These are phyloP conservation scores for Drosophila prosaltans DNA, from an alignment of 1,140 invertebrate species.

Conservation along the genomic window DNA sequence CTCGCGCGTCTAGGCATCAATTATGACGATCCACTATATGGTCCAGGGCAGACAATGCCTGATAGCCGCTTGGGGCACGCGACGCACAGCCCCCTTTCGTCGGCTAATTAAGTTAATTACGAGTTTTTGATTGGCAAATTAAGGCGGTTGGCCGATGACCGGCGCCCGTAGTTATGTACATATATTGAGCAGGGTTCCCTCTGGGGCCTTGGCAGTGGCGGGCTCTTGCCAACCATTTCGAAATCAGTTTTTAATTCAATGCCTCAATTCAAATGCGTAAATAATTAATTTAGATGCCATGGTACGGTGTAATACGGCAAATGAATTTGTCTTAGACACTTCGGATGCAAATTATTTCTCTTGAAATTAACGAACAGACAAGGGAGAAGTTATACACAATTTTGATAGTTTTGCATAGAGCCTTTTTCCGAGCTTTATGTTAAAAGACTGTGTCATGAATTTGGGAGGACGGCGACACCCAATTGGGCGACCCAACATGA, in stretches of 20 bases:
- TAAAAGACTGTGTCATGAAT: too few relatives aligned
- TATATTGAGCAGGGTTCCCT: background rate
- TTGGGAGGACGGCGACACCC: too few relatives aligned
- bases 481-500: too few relatives aligned
- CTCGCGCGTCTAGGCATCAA: slow-evolving; percentile 47
- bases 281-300: slow-evolving; percentile 79
- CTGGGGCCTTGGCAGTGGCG: slow-evolving; percentile 56
- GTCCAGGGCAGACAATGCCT: slow-evolving; percentile 28
- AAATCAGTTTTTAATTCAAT: slow-evolving; percentile 75
- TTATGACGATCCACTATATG: slow-evolving; percentile 53
- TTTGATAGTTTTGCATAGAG: too few relatives aligned
- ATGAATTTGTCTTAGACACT: background rate
- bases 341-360: background rate
- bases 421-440: too few relatives aligned
- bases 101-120: slow-evolving; percentile 79
- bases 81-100: slow-evolving; percentile 54
- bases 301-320: background rate
- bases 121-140: slow-evolving; percentile 80
- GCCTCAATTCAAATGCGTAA: slow-evolving; percentile 78
- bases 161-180: background rate
- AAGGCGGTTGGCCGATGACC: slow-evolving; percentile 35
- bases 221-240: slow-evolving; percentile 60
- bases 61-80: slow-evolving; percentile 55
- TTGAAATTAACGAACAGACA: too few relatives aligned
- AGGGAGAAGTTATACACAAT: too few relatives aligned